Conservation (phyloP, 1,140 invertebrate genomes). For the Bombus balteatus region DNA sequence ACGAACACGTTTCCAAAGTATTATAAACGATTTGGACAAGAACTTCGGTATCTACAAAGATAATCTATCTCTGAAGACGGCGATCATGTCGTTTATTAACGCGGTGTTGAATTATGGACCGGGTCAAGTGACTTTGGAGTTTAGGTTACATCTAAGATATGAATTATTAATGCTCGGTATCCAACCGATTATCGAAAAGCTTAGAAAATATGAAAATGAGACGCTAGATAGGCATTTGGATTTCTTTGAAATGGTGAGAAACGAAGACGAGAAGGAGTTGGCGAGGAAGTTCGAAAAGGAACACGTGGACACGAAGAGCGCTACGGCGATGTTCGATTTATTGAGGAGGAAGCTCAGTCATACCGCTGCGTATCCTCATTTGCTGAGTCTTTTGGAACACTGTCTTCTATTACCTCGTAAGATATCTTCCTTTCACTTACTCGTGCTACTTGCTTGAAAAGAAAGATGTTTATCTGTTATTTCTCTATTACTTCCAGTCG, state of each 20-base stretch:
- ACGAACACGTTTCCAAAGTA: constrained; percentile 94
- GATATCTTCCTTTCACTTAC: constrained; percentile 75
- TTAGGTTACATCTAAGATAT: constrained; percentile 96
- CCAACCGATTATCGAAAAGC: constrained; percentile 96
- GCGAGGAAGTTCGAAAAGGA: constrained; percentile 95
- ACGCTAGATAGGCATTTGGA: constrained; percentile 96
- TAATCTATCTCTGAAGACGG: constrained; percentile 96
- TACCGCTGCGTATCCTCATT: constrained; percentile 95
- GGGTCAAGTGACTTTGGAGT: constrained; percentile 97
- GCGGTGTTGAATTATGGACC: constrained; percentile 98
- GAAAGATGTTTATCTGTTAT: neutral
- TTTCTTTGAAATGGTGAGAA: constrained; percentile 99
- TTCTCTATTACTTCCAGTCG: constrained; percentile 82
- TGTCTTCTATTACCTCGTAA: constrained; percentile 94
- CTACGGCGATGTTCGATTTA: constrained; percentile 96
- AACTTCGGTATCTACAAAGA: constrained; percentile 94
- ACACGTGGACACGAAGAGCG: constrained; percentile 97
- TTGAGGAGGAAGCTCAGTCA: constrained; percentile 95
- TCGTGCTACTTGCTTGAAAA: neutral
- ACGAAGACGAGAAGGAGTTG: constrained; percentile 97
- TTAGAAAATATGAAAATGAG: constrained; percentile 95
- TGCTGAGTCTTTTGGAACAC: constrained; percentile 96
- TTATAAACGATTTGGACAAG: constrained; percentile 96
- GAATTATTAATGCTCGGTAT: constrained; percentile 98
- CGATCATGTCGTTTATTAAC: constrained; percentile 99